Conservation (phyloP, 1,140 invertebrate species). For the Maniola jurtina region DNA sequence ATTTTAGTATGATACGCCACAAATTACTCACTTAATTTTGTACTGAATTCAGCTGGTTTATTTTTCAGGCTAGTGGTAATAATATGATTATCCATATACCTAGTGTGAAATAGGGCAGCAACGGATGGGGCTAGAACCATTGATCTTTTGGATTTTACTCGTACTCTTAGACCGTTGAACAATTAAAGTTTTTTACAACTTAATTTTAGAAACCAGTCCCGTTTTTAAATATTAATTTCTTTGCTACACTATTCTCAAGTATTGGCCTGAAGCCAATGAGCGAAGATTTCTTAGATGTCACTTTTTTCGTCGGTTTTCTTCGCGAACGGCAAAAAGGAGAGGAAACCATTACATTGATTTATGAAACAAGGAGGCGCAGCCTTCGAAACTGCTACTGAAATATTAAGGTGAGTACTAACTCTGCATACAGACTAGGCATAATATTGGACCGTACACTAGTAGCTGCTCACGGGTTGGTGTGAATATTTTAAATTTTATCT, state of each 20-base stretch:
- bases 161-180: no score
- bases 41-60: no score
- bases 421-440: constrained; percentile 4
- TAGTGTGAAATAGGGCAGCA: no score
- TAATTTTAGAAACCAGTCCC: background rate
- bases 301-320: constrained; percentile 56
- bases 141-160: no score
- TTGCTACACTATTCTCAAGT: constrained; percentile 27
- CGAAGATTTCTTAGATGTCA: constrained; percentile 52
- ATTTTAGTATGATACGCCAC: no score
- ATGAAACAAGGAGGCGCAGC: constrained; percentile 44
- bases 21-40: no score
- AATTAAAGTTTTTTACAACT: background rate
- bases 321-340: constrained; percentile 46
- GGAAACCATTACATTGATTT: constrained; percentile 71
- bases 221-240: background rate
- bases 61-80: no score
- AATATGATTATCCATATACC: no score
- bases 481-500: no score
- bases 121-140: no score
- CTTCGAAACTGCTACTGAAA: constrained; percentile 33
- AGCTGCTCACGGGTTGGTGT: background rate
- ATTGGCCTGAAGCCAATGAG: constrained; percentile 55
- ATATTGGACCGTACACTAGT: background rate
- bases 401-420: constrained; percentile 23